Percentiles rank a stretch among this genome's conserved stretches.
phyloP scores from a whole-genome alignment of 1,140 invertebrate genomes.

The Caenorhabditis elegans region DNA sequence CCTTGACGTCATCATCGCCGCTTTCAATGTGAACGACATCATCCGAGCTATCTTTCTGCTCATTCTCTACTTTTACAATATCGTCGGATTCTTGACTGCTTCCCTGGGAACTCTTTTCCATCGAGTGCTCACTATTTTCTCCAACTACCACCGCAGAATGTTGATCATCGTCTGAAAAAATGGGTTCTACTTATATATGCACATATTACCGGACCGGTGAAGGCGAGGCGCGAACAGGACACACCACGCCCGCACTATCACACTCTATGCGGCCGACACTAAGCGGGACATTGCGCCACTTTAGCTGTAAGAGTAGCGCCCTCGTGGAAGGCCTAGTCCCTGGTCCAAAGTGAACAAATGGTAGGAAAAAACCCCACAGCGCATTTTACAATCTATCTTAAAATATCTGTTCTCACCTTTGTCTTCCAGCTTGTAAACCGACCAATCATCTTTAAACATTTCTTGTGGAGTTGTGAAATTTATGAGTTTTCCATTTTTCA shows the following conservation, averaged over 20 bases:
- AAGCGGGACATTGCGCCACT: too few species aligned
- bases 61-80: not conserved
- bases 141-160: not conserved
- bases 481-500: conserved; percentile 38
- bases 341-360: too few species aligned
- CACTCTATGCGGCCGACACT: too few species aligned
- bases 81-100: not conserved
- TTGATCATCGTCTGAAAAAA: conserved; percentile 2
- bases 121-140: not conserved
- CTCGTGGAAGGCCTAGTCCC: too few species aligned
- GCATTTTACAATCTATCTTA: too few species aligned
- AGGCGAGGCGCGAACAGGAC: too few species aligned
- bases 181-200: too few species aligned
- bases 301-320: too few species aligned
- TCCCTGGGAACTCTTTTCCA: not conserved
- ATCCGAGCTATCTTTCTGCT: not conserved
- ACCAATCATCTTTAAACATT: conserved; percentile 21
- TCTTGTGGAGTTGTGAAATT: not conserved
- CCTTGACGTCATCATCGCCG: not conserved
- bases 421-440: not conserved
- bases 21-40: not conserved
- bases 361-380: too few species aligned
- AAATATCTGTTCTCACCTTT: too few species aligned
- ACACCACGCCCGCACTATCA: too few species aligned
- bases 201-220: too few species aligned